Base-by-base conservation (phyloP, 2,113 vertebrate genomes). In the Australoheros scitulus region DNA sequence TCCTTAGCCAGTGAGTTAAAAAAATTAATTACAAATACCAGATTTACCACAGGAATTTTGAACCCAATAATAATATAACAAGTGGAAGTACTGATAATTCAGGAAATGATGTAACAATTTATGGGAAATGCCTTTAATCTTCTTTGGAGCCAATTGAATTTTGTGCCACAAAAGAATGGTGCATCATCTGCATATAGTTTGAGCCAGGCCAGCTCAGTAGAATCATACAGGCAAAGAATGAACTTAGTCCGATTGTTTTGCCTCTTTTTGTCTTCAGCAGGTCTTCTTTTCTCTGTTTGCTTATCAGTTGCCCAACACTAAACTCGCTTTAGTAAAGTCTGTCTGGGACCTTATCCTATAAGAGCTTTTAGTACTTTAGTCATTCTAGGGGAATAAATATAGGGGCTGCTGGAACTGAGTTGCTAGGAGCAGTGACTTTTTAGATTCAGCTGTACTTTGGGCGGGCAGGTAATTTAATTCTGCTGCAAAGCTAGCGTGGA, bases 381-480 rank as follows among this genome's bases (percentile, higher is more conserved):
- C 85, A 88, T 81, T 79, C 81, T 79, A 72, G 85, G 70, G 64
- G 80, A 72, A 76, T 72, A 81, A 83, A 85, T 72, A 88, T 68
- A 32, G 75, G 75, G 82, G 72, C 72, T 78, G 76, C 81, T 81
- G 72, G 75, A 83, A 81, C 38, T 22, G 70, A 85, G 86, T 80
- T 10, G 4, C 77, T 76, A 2, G 87, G 83, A 92, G 86, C 79
- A 83, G 85, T 72, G 81, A 76, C 76, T 77, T 87, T 81, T 88
- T 79, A 82, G 61, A 77, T 80, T 32, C 86, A 79, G 88, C 81
- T 77, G 77, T 59, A 74, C 86, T 89, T 84, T 83, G 88, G 88
- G 82, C 89, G 84, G 88, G 86, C 88, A 88, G 83, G 82, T 87
- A 93, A 92, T 92, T 93, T 76, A 87, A 84, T 93, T 86, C 80